Evolutionary conservation across 1,140 invertebrate species (phyloP).

Genomic region (Listronotus bonariensis): DNA sequence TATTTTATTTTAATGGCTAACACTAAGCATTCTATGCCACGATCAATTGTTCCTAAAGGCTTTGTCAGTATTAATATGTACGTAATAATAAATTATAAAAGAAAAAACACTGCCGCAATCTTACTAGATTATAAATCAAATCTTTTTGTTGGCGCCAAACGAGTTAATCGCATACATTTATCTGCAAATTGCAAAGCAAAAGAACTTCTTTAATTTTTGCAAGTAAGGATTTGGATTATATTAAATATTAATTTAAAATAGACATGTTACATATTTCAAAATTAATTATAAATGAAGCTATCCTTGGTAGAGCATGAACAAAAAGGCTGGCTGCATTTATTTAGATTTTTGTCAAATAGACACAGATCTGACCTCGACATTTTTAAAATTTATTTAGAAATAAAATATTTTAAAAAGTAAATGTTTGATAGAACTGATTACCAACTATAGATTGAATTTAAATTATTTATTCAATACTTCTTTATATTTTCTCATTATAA

Average conservation of each 20-base stretch:
- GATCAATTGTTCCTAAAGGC: too few relatives aligned
- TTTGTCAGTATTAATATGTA: too few relatives aligned
- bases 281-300: conserved; percentile 8
- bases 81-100: too few relatives aligned
- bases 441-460: too few relatives aligned
- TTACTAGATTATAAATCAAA: not conserved
- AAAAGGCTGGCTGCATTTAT: conserved; percentile 2
- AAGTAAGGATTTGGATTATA: conserved; percentile 12
- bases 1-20: too few relatives aligned
- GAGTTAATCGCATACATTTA: not conserved
- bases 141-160: conserved; percentile 4
- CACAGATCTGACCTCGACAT: not conserved
- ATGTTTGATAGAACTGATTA: too few relatives aligned
- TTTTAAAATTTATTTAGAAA: not conserved
- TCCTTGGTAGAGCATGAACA: not conserved
- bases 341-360: not conserved
- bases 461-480: too few relatives aligned
- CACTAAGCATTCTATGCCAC: too few relatives aligned
- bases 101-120: not conserved
- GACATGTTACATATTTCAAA: conserved; percentile 7
- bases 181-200: not conserved
- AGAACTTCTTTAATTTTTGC: not conserved
- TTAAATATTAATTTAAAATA: conserved; percentile 6
- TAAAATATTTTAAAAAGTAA: not conserved
- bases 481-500: too few relatives aligned